Evolutionary conservation across 2,888 invertebrate genomes (phyloP), one percentile per base, ranked within the genome.

Genomic region (Eupithecia inturbata): DNA sequence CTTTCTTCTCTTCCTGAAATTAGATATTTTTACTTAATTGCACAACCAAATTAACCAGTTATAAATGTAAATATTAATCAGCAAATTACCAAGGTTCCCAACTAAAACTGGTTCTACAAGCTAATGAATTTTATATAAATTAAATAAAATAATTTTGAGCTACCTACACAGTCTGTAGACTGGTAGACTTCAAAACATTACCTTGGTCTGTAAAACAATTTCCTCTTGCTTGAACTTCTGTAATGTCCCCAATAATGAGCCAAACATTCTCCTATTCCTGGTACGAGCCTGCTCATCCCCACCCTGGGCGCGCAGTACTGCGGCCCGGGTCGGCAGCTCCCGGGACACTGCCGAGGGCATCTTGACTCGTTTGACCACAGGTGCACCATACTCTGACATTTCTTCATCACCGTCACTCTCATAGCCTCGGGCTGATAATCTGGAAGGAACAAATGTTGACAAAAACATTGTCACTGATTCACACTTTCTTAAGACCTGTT

Each of bases 191-290:
- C 3, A 16, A 16, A 28, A 16, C 12, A 31, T 12, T 70, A 93
- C 94, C 95, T 97, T 98, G 83, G 97, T 97, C 90, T 98, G 98
- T 79, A 98, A 93, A 72, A 97, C 97, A 73, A 98, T 98, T 92
- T 99, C 98, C 87, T 99, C 99, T 86, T 98, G 98, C 84, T 98
- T 97, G 89, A 99, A 99, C 89, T 98, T 98, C 87, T 99, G 98
- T 81, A 99, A 91, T 19, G 99, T 99, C 6, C 99, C 99, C 71
- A 99, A 92, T 63, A 99, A 94, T 28, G 99, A 97, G 12, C 99
- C 99, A 94, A 99, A 99, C 97, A 99, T 99, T 73, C 99, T 96
- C 78, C 97, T 96, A 91, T 99, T 99, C 80, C 99, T 95, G 33
- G 96, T 97, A 76, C 96, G 95, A 26, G 97, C 97, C 84, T 97